Evolutionary conservation across 2,113 vertebrate genomes (phyloP), one percentile per base, ranked within the genome.

Genomic region (Camelus dromedarius): DNA sequence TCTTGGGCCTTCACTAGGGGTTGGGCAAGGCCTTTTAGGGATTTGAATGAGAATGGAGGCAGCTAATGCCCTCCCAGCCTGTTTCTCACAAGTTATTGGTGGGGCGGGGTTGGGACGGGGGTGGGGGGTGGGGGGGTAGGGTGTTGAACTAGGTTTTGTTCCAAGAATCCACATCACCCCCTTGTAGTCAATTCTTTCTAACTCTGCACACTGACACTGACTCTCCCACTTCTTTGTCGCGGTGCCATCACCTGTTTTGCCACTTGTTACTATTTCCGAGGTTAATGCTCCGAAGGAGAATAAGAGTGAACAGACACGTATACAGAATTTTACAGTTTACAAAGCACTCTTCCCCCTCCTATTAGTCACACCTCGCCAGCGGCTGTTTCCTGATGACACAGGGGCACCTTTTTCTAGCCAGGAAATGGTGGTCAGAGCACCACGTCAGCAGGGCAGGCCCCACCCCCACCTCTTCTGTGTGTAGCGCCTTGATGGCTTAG

Each of bases 351-450:
- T n/a, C 46, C 73, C 11, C 56, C 18, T 75, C 54, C 67, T 46
- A 8, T n/a, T 28, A 32, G 66, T 64, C 77, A 73, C 50, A 42
- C 80, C 26, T 95, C 42, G 5, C 2, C 13, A 4, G 56, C 0
- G 0, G 26, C 82, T 26, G 35, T n/a, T 97, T 97, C 82, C 97
- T 95, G 77, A 76, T 73, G 77, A 92, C 72, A 48, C 67, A 24
- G 5, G 77, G 69, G 82, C 35, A 26, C 38, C 30, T 64, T 69
- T 56, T 81, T 48, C 76, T 60, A 26, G 35, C 19, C 89, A 77
- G 97, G 94, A 97, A 97, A 22, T 6, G 7, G 50, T 70, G 67
- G 22, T 80, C 81, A 69, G 62, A 82, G 35, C 4, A 2, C 76
- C 84, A 81, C 13, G 7, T 75, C 16, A 26, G 14, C 73, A 79